Evolutionary conservation across 2,113 vertebrate species (phyloP).

Genomic region (Aspidoscelis tigris): DNA sequence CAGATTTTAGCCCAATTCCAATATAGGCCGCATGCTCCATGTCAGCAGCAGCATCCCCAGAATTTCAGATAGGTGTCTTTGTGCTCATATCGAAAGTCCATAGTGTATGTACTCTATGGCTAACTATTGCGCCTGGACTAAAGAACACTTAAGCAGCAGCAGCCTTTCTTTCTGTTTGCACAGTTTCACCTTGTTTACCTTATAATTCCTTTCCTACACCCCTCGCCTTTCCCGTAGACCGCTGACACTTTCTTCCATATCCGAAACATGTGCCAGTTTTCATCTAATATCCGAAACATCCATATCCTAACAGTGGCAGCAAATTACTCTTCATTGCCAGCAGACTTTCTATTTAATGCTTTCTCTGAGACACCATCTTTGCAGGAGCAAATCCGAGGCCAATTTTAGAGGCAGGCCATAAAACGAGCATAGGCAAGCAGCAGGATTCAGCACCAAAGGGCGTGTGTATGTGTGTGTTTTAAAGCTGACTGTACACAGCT

Average conservation of each 20-base stretch:
- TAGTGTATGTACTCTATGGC: constrained; percentile 43
- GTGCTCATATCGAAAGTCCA: constrained; percentile 50
- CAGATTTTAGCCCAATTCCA: background rate
- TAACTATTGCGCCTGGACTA: background rate
- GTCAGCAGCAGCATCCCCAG: background rate
- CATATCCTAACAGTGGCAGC: constrained; percentile 63
- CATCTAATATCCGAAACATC: constrained; percentile 61
- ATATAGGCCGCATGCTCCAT: no score
- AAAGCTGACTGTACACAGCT: no score
- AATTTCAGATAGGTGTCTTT: constrained; percentile 47
- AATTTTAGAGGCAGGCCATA: background rate
- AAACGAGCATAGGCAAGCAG: background rate
- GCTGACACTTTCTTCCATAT: constrained; percentile 53
- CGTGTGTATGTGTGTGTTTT: background rate
- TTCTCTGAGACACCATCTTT: constrained; percentile 42
- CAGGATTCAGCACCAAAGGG: background rate
- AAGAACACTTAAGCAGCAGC: background rate
- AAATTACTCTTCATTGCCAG: constrained; percentile 60
- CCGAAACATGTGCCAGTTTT: constrained; percentile 69
- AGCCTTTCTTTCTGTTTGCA: background rate
- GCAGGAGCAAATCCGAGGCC: constrained; percentile 54
- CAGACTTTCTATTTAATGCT: constrained; percentile 54
- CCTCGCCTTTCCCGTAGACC: constrained; percentile 51
- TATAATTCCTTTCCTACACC: constrained; percentile 35
- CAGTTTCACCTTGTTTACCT: background rate